These are phyloP conservation scores for Amphipoea oculea DNA, from an alignment of 2,888 invertebrate species.

Conservation along the genomic window DNA sequence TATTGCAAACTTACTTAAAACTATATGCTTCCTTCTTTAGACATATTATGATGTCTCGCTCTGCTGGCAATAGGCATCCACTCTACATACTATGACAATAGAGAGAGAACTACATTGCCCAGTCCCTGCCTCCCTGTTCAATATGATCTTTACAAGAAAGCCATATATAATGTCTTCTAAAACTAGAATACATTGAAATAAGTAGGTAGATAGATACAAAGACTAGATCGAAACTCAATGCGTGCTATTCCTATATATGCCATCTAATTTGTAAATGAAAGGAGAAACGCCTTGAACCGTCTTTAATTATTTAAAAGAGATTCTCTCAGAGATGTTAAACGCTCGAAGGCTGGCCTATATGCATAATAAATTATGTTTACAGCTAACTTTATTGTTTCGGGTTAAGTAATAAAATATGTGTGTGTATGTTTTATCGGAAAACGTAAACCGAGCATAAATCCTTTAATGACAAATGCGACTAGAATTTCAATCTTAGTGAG, in stretches of 20 bases:
- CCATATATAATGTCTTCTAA: neutral
- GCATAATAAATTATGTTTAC: slow-evolving; percentile 76
- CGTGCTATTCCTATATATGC: slow-evolving; percentile 29
- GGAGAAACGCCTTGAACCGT: slow-evolving; percentile 59
- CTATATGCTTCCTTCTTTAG: neutral
- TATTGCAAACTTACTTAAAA: neutral
- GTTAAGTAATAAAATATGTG: slow-evolving; percentile 59
- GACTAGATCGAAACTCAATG: slow-evolving; percentile 1
- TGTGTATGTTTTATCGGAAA: slow-evolving; percentile 47
- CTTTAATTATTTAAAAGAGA: slow-evolving; percentile 76
- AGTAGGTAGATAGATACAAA: slow-evolving; percentile 4
- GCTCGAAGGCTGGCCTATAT: slow-evolving; percentile 69
- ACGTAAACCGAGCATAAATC: slow-evolving; percentile 46
- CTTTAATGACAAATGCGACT: slow-evolving; percentile 43
- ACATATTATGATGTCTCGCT: neutral
- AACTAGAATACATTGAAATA: neutral
- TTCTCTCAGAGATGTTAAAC: slow-evolving; percentile 70
- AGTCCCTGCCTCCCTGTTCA: neutral
- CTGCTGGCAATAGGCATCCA: neutral
- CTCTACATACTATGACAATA: neutral
- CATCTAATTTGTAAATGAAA: slow-evolving; percentile 71
- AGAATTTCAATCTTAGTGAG: slow-evolving; percentile 30
- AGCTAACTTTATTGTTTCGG: slow-evolving; percentile 65
- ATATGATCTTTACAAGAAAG: neutral
- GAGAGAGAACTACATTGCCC: neutral